Base-by-base conservation (phyloP, 2,797 vertebrate species). In the Tangara arthus region DNA sequence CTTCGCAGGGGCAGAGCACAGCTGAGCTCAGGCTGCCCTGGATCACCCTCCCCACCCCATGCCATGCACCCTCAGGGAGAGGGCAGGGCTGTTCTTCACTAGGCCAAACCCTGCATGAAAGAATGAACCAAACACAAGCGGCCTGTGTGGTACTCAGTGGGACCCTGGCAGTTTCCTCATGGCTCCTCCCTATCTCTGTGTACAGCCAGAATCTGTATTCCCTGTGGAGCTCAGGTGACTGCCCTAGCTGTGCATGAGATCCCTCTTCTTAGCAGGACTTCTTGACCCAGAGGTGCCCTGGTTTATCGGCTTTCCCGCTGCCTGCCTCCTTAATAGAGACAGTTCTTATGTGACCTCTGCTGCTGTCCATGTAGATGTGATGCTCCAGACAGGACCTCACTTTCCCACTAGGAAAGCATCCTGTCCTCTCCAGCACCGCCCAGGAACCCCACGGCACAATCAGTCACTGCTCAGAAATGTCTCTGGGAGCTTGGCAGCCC, bases 391-490 rank as follows among this genome's bases (percentile, higher is more conserved):
- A 69, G 49, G 34, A 76, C 64, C 35, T 50, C 55, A 15, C 46
- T 47, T 70, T 82, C 49, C 61, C 3, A 1, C 57, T 12, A 55
- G 53, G 65, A 82, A 82, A 86, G 49, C 41, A 53, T 24, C 60
- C 61, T n/a, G 75, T 80, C 41, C 76, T 77, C 68, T n/a, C 44
- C 73, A 65, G n/a, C 37, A 27, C 18, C 56, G 39, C 63, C 61
- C 72, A 70, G 87, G 34, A 72, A 7, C 56, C 79, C 75, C 0
- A 0, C 0, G 0, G 80, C 61, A 57, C 0, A 0, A 47, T 55
- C 89, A 60, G 80, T 35, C 56, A 28, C 70, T 30, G 75, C 85
- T 91, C 50, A 65, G 90, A 64, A 66, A 73, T 4, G 34, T 59
- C 83, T 73, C 76, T 26, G 63, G 2, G 7, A 82, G 47, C 32